Evolutionary conservation across 2,888 invertebrate species (phyloP).

Genomic region (Plebejus argus): DNA sequence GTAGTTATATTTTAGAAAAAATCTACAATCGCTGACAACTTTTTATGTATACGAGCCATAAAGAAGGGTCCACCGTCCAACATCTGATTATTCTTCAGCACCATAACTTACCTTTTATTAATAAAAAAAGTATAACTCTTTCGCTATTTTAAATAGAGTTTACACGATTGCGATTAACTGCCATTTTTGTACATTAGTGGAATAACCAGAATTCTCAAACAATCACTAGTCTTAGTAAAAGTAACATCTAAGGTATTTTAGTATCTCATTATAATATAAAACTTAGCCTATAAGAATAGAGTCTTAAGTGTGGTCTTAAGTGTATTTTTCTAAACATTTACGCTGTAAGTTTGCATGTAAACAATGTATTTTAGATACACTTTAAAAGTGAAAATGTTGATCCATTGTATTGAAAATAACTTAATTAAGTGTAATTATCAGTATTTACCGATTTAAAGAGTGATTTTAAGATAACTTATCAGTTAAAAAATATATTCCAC

Average conservation of each 20-base stretch:
- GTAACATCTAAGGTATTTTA: constrained; percentile 34
- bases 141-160: neutral
- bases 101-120: too few relatives aligned
- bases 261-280: constrained; percentile 36
- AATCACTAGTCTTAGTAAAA: constrained; percentile 41
- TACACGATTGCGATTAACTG: constrained; percentile 18
- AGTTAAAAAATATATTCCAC: neutral
- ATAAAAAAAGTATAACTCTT: neutral
- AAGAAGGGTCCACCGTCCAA: neutral
- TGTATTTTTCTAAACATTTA: constrained; percentile 39
- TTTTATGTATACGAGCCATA: neutral
- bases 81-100: neutral
- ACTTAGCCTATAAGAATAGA: constrained; percentile 8
- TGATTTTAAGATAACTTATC: neutral
- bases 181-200: constrained; percentile 26
- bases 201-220: constrained; percentile 23
- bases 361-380: neutral
- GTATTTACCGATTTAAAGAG: neutral
- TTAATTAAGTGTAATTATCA: neutral
- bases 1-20: neutral
- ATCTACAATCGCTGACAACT: neutral
- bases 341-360: constrained; percentile 20
- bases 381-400: neutral
- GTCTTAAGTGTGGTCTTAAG: constrained; percentile 43
- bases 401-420: neutral